Conservation (phyloP, 2,888 invertebrate genomes). For the Aproaerema taeniolella region DNA sequence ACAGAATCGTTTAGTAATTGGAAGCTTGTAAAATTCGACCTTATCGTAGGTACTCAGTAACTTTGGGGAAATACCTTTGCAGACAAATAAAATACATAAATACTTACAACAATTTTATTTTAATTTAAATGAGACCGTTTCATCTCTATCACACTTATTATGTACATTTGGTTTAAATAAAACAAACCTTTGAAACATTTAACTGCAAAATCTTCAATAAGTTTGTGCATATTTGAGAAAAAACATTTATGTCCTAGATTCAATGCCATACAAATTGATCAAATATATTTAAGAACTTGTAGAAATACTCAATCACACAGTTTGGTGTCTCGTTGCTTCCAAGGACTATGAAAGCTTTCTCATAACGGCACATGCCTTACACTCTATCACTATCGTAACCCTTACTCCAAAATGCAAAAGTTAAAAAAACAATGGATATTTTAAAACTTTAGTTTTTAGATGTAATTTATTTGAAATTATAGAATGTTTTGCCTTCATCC, state of each 20-base stretch:
- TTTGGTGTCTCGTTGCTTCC: slow-evolving; percentile 56
- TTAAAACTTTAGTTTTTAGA: slow-evolving; percentile 24
- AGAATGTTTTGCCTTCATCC: too few species aligned
- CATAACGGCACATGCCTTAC: slow-evolving; percentile 41
- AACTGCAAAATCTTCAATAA: slow-evolving; percentile 64
- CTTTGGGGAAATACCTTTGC: too few species aligned
- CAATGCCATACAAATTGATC: slow-evolving; percentile 62
- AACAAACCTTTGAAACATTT: slow-evolving; percentile 71
- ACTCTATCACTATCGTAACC: slow-evolving; percentile 40
- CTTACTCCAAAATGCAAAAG: slow-evolving; percentile 56
- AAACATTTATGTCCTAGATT: slow-evolving; percentile 54
- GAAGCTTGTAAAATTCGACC: too few species aligned
- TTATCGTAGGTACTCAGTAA: too few species aligned
- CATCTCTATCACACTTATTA: slow-evolving; percentile 77
- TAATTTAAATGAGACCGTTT: slow-evolving; percentile 75
- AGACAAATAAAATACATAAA: slow-evolving; percentile 26
- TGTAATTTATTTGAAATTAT: too few species aligned
- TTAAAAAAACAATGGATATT: slow-evolving; percentile 44
- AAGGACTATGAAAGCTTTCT: slow-evolving; percentile 30
- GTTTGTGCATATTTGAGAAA: slow-evolving; percentile 75
- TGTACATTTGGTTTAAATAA: slow-evolving; percentile 76
- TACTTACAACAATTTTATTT: slow-evolving; percentile 76
- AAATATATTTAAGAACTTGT: slow-evolving; percentile 48
- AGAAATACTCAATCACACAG: slow-evolving; percentile 52
- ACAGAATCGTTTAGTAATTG: too few species aligned